Evolutionary conservation across 2,888 invertebrate genomes (phyloP), one percentile per base, ranked within the genome.

Genomic region (Dryobota labecula): DNA sequence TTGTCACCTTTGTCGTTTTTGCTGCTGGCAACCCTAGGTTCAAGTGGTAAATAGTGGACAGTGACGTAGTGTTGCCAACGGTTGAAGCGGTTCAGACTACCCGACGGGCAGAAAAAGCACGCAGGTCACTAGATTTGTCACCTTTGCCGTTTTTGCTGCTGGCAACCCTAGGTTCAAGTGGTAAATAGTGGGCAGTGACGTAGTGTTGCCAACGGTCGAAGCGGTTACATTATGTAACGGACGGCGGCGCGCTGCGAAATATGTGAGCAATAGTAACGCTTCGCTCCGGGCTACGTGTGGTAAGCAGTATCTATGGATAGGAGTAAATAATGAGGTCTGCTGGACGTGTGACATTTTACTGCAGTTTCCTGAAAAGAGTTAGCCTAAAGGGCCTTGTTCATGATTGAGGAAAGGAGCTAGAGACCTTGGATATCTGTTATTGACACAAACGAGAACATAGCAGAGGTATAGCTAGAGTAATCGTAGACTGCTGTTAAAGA

Each of bases 181-280:
- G 82, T 83, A 83, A 84, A 83, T 85, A 70, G 81, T 70, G 70
- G 72, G 71, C 56, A 73, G 64, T 78, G 85, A 84, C 78, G 84
- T 72, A 61, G 73, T 68, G 62, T 77, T 82, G 80, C 79, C 86
- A 87, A 85, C 87, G 84, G 86, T 82, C 84, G 73, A 69, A 82
- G 70, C 85, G 84, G 85, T 85, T 86, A 81, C 64, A 63, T 88
- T 84, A 86, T 83, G 80, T 86, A 87, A 86, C 76, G 66, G 76
- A 69, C 63, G 65, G 65, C 45, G 45, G 62, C 53, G 62, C 53
- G 64, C 80, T 78, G 73, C 64, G 84, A 76, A 81, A 82, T 74
- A 51, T 69, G 67, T 49, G 54, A 81, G 70, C 73, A 81, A 80
- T 70, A 72, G 60, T 54, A 65, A 72, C 67, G 33, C 71, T 41